These are phyloP conservation scores for Lysandra bellargus DNA, from an alignment of 2,888 invertebrate species.

Conservation along the genomic window DNA sequence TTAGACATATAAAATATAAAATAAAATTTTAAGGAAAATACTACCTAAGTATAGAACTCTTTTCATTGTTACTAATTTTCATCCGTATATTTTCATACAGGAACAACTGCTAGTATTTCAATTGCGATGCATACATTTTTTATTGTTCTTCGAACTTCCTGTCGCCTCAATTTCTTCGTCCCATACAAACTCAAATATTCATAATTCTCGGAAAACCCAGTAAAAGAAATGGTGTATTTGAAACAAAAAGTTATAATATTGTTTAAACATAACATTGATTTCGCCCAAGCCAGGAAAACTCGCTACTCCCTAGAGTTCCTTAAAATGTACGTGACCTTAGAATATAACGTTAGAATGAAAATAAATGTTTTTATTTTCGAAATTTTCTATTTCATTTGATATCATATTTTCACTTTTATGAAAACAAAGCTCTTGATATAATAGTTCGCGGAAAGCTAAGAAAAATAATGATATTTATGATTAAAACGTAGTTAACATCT, in stretches of 20 bases:
- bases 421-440: too few species aligned
- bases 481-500: too few species aligned
- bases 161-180: background rate
- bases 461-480: too few species aligned
- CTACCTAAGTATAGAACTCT: too few species aligned
- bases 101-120: too few species aligned
- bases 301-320: background rate
- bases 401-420: background rate
- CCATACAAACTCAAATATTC: background rate
- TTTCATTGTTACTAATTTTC: too few species aligned
- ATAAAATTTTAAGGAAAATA: too few species aligned
- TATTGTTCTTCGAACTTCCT: background rate
- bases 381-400: background rate
- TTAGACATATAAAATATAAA: too few species aligned
- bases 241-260: background rate
- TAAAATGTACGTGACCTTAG: background rate
- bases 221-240: background rate
- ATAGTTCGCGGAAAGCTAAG: too few species aligned
- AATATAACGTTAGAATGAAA: background rate
- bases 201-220: background rate
- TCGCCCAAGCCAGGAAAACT: background rate
- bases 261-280: background rate
- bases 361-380: background rate
- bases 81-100: too few species aligned
- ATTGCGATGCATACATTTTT: background rate